These are phyloP conservation scores for Lepidocyrtinus sp. DNA, from an alignment of 2,888 invertebrate species.

Conservation along the genomic window DNA sequence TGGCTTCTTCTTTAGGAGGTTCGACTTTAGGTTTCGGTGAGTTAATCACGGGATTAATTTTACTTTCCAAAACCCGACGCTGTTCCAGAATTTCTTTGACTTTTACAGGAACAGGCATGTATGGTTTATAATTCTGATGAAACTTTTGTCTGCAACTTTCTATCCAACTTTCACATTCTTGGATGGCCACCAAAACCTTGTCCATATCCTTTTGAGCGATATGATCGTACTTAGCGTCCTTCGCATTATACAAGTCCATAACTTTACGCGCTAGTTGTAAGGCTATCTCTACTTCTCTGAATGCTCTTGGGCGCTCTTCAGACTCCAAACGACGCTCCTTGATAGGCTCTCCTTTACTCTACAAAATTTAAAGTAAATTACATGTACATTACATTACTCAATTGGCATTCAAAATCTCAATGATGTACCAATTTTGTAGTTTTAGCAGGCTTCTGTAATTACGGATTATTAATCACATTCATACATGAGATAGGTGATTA, in stretches of 20 bases:
- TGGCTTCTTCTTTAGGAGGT: constrained; percentile 74
- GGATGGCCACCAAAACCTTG: constrained; percentile 80
- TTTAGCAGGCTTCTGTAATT: no score
- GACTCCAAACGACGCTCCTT: constrained; percentile 86
- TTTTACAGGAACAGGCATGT: constrained; percentile 54
- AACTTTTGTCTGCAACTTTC: constrained; percentile 78
- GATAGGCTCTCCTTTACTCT: constrained; percentile 80
- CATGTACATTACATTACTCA: no score
- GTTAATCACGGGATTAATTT: constrained; percentile 82
- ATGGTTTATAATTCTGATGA: constrained; percentile 21
- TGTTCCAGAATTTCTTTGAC: constrained; percentile 71
- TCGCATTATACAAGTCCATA: constrained; percentile 79
- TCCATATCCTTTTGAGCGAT: constrained; percentile 81
- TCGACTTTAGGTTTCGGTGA: constrained; percentile 86
- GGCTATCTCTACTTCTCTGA: constrained; percentile 85
- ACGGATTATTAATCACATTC: no score
- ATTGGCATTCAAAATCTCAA: not conserved
- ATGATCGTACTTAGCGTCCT: constrained; percentile 84
- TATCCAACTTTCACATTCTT: constrained; percentile 85
- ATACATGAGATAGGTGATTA: no score
- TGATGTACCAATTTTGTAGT: no score
- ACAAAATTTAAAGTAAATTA: not conserved
- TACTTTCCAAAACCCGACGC: constrained; percentile 74
- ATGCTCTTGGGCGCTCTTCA: constrained; percentile 83
- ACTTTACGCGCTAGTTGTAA: constrained; percentile 88